Conservation (phyloP, 2,888 invertebrate genomes). For the Leptopilina myrica region DNA sequence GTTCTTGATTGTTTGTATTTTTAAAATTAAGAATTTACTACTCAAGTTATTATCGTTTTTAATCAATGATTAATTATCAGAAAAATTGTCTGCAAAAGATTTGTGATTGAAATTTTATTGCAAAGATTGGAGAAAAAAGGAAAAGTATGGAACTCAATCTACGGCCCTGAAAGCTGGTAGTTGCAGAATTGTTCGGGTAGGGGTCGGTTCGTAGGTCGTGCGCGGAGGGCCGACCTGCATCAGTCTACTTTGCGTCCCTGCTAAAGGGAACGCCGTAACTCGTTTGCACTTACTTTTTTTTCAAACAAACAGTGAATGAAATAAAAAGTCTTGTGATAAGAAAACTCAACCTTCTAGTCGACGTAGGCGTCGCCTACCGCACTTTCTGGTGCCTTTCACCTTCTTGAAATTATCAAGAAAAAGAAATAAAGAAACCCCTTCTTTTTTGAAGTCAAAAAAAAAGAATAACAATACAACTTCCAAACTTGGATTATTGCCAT, state of each 20-base stretch:
- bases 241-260: constrained; percentile 64
- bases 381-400: constrained; percentile 12
- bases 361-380: constrained; percentile 2
- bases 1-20: too few relatives aligned
- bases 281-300: constrained; percentile 48
- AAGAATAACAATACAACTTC: background rate
- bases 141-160: background rate
- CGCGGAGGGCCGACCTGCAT: constrained; percentile 64
- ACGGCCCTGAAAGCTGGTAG: constrained; percentile 60
- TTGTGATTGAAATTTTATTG: too few relatives aligned
- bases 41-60: too few relatives aligned
- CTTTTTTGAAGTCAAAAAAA: background rate
- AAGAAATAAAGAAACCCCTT: too few relatives aligned
- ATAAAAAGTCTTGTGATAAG: constrained; percentile 4
- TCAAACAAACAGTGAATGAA: constrained; percentile 1
- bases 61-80: too few relatives aligned
- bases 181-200: constrained; percentile 58
- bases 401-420: constrained; percentile 25
- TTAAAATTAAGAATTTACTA: too few relatives aligned
- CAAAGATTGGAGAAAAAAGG: background rate
- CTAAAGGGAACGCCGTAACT: constrained; percentile 65
- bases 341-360: constrained; percentile 9
- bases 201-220: constrained; percentile 67
- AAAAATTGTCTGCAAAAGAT: too few relatives aligned
- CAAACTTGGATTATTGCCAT: background rate